These are phyloP conservation scores for Asteroscopus sphinx DNA, from an alignment of 2,888 invertebrate species.

Conservation along the genomic window DNA sequence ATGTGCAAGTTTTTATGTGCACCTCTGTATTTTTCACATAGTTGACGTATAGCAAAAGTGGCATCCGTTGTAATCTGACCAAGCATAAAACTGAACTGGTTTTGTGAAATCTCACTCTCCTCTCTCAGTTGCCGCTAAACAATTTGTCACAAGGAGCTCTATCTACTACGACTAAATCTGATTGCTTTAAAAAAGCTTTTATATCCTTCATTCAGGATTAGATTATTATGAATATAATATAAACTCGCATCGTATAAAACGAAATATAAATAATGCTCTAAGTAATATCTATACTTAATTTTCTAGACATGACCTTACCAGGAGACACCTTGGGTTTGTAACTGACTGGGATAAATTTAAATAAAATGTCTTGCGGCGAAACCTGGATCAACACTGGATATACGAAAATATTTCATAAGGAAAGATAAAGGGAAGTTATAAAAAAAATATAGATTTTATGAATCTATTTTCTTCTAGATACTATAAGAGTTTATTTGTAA, in stretches of 20 bases:
- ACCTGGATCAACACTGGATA: conserved; percentile 16
- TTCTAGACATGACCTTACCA: conserved; percentile 6
- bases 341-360: conserved; percentile 10
- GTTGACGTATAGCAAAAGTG: no score
- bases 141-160: no score
- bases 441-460: no score
- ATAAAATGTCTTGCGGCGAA: conserved; percentile 11
- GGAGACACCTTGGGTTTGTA: conserved; percentile 5
- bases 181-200: no score
- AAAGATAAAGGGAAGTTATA: conserved; percentile 12
- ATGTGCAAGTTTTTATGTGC: no score
- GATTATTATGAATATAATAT: background rate
- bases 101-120: no score
- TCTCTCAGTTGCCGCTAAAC: background rate
- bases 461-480: no score
- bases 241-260: background rate
- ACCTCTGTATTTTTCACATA: no score
- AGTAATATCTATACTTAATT: conserved; percentile 4
- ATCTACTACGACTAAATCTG: no score
- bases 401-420: background rate
- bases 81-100: no score
- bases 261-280: background rate
- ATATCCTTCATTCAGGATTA: background rate
- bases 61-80: no score
- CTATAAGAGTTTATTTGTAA: no score